Evolutionary conservation across 2,888 invertebrate species (phyloP).

Genomic region (Acrobasis repandana): DNA sequence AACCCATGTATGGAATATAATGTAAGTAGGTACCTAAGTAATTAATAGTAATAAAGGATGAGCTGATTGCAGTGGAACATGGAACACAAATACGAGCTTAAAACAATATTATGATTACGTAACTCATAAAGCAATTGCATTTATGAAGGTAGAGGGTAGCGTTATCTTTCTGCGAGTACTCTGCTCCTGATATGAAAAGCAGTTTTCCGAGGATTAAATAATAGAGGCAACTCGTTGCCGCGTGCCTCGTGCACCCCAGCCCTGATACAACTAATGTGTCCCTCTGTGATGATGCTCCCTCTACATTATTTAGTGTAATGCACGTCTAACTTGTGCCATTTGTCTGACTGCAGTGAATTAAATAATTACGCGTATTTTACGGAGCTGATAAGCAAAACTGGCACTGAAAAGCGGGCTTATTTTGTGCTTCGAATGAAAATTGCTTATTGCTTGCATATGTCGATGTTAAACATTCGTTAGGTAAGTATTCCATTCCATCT

Average conservation of each 20-base stretch:
- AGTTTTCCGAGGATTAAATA: slow-evolving; percentile 70
- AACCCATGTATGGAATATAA: too few relatives aligned
- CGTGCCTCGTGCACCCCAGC: slow-evolving; percentile 42
- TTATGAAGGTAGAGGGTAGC: slow-evolving; percentile 60
- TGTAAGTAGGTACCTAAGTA: too few relatives aligned
- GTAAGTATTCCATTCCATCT: too few relatives aligned
- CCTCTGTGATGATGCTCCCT: slow-evolving; percentile 31
- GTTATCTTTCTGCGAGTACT: slow-evolving; percentile 64
- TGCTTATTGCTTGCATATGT: too few relatives aligned
- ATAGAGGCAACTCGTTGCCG: slow-evolving; percentile 54
- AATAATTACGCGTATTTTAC: slow-evolving; percentile 8
- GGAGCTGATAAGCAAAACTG: not conserved
- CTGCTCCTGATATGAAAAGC: slow-evolving; percentile 79
- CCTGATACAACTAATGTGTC: slow-evolving; percentile 48
- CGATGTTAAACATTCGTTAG: too few relatives aligned
- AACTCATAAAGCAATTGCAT: slow-evolving; percentile 72
- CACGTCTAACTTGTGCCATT: slow-evolving; percentile 23
- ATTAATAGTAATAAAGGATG: too few relatives aligned
- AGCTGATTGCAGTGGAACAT: slow-evolving; percentile 54
- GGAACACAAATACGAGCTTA: slow-evolving; percentile 55
- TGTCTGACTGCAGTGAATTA: slow-evolving; percentile 24
- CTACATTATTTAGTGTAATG: slow-evolving; percentile 28
- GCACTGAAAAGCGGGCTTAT: too few relatives aligned
- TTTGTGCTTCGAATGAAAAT: too few relatives aligned
- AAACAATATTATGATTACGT: slow-evolving; percentile 70